phyloP scores from a whole-genome alignment of 2,113 vertebrate species.

The Odocoileus virginianus region DNA sequence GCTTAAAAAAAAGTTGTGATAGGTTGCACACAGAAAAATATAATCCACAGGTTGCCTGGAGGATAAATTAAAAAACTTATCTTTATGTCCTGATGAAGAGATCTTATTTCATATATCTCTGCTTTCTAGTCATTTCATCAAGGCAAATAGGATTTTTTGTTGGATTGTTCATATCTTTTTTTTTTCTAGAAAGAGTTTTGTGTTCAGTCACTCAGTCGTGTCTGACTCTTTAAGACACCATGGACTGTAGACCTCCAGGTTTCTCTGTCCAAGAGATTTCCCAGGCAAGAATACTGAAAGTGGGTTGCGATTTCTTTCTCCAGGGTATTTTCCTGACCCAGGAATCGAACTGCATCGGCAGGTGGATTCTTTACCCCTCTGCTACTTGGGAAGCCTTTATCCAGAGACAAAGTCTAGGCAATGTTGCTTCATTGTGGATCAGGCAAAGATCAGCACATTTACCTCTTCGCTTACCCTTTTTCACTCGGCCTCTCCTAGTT shows the following conservation, averaged over 20 bases:
- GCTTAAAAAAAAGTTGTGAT: not conserved
- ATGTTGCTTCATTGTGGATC: not conserved
- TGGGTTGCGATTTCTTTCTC: not conserved
- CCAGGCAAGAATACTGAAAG: not conserved
- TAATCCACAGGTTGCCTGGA: not conserved
- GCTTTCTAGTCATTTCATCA: not conserved
- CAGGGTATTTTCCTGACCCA: not conserved
- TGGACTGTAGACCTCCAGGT: not conserved
- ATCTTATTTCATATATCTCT: slow-evolving; percentile 26
- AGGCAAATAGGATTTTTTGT: not conserved
- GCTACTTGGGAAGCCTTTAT: not conserved
- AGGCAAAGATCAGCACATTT: not conserved
- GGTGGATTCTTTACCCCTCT: not conserved
- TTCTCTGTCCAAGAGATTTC: not conserved
- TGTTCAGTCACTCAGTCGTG: not conserved
- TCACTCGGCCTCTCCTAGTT: not conserved
- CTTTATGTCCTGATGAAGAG: not conserved
- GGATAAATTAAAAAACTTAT: slow-evolving; percentile 15
- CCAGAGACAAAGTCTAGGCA: not conserved
- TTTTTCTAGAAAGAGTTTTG: not conserved
- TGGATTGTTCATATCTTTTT: not conserved
- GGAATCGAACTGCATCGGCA: not conserved
- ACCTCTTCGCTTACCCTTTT: not conserved
- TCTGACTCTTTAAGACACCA: not conserved
- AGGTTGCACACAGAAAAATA: not conserved